Evolutionary conservation across 35 echinoderm and acorn worm genomes (phyloP), one percentile per base, ranked within the genome.

Genomic region (Ophiothrix spiculata): DNA sequence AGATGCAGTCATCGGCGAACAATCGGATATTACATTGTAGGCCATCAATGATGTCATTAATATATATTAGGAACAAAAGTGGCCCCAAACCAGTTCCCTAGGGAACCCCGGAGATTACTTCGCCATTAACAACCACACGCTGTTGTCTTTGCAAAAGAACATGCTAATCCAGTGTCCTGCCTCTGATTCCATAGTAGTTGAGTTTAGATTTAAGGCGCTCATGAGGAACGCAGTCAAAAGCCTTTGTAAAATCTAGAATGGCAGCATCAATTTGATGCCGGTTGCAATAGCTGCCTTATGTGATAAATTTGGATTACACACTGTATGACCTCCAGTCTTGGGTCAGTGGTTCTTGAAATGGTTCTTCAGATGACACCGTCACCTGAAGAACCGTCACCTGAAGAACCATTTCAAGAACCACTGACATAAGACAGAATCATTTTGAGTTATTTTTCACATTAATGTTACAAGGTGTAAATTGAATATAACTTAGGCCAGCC

Each of bases 211-310:
- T 36, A 1, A 79, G 45, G 39, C 46, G 79, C 36, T 77, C 28
- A 77, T 90, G 41, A 1, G 90, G 83, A 1, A 86, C 89, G 31
- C 63, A 79, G 40, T 91, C 64, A 76, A 91, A 86, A 19, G 77
- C 90, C 49, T 91, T 86, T 25, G 76, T 73, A 56, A 90, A 90
- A 42, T 90, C 88, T 77, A 75, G 36, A 1, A 88, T 37, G 25
- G 77, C 42, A 40, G 45, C 32, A 45, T 87, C 56, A 25, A 37
- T 49, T 36, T 8, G 34, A n/a, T n/a, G n/a, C n/a, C n/a, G n/a
- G n/a, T n/a, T n/a, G n/a, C n/a, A n/a, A n/a, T n/a, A n/a, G n/a
- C n/a, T n/a, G n/a, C n/a, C n/a, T n/a, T n/a, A n/a, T n/a, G n/a
- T n/a, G n/a, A n/a, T n/a, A n/a, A n/a, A n/a, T n/a, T n/a, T n/a